Conservation (phyloP, 2,113 vertebrate genomes). For the Accipiter virgatus region DNA sequence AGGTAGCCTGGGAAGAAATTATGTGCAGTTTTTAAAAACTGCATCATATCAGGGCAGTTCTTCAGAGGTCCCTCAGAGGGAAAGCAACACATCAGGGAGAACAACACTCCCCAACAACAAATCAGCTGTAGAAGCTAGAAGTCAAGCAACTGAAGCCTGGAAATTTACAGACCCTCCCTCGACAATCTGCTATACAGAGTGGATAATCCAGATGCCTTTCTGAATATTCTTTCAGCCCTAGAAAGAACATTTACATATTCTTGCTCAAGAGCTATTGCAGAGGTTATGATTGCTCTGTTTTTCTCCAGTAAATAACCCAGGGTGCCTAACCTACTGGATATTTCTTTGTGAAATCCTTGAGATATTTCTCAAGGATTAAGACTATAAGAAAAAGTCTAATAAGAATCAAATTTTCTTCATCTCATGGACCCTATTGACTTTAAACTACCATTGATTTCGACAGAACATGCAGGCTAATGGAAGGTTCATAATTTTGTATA, state of each 20-base stretch:
- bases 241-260: not conserved
- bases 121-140: not conserved
- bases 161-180: not conserved
- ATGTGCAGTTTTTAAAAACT: not conserved
- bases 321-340: not conserved
- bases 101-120: not conserved
- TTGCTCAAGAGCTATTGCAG: not conserved
- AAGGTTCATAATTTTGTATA: conserved; percentile 12
- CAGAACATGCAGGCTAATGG: not conserved
- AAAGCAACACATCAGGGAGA: not conserved
- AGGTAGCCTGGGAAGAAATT: not conserved
- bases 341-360: not conserved
- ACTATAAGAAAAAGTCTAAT: not conserved
- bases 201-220: not conserved
- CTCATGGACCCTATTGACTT: not conserved
- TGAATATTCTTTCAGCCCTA: not conserved
- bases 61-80: not conserved
- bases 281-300: not conserved
- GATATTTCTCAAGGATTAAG: not conserved
- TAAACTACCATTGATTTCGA: not conserved
- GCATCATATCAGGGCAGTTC: not conserved
- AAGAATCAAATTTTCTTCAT: not conserved
- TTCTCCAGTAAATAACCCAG: not conserved
- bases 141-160: not conserved
- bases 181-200: not conserved